A percentile compares a stretch with the other conserved stretches of the same genome.
phyloP scores from a whole-genome alignment of 2,113 vertebrate genomes.

The Fregetta grallaria region DNA sequence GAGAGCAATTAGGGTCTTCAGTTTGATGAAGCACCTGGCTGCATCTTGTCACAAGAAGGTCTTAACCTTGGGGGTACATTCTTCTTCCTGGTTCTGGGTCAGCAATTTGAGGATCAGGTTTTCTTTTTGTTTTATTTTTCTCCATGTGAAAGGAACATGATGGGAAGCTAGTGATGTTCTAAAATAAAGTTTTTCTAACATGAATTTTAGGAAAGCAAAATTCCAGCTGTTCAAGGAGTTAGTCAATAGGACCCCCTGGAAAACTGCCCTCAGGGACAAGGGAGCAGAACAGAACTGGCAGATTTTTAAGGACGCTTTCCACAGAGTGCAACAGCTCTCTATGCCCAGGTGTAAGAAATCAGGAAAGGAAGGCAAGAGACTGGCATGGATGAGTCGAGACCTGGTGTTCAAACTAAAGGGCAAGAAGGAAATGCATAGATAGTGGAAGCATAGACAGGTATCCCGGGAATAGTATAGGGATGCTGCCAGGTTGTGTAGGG shows the following conservation, averaged over 20 bases:
- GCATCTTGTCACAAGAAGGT: neutral
- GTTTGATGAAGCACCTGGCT: neutral
- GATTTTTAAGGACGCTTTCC: neutral
- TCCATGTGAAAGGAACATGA: fast-evolving
- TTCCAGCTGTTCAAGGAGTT: neutral
- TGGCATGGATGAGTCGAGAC: no score
- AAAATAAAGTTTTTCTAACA: neutral
- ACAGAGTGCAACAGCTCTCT: neutral
- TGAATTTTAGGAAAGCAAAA: neutral
- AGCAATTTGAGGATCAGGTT: neutral
- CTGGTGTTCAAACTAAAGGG: no score
- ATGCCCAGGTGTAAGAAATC: neutral
- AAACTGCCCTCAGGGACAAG: neutral
- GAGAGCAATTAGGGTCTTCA: neutral
- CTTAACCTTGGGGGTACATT: fast-evolving
- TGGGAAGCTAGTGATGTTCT: neutral
- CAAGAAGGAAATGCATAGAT: no score
- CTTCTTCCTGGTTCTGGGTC: neutral
- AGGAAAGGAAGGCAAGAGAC: neutral
- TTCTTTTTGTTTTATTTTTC: neutral
- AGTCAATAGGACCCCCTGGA: neutral
- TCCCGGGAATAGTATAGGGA: no score
- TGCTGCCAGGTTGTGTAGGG: no score
- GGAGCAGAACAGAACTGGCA: neutral
- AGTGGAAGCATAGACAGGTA: no score